These are phyloP conservation scores for Nycticryphes semicollaris DNA, from an alignment of 2,113 vertebrate genomes.

Conservation along the genomic window DNA sequence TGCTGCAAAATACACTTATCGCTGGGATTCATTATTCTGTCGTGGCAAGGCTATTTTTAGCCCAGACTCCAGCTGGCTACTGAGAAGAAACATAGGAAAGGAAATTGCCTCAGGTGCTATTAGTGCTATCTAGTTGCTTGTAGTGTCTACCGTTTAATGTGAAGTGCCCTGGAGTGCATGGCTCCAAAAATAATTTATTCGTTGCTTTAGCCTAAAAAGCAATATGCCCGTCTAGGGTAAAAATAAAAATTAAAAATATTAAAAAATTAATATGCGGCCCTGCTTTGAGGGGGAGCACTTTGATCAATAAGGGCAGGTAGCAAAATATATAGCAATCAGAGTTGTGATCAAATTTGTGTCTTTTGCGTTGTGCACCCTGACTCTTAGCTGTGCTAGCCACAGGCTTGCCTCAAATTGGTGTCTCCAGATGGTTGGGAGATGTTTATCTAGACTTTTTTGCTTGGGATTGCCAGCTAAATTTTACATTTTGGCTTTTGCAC, in stretches of 20 bases:
- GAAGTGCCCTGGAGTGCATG: slow-evolving; percentile 23
- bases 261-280: neutral
- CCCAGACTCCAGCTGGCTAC: slow-evolving; percentile 34
- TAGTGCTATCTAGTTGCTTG: slow-evolving; percentile 55
- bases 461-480: neutral
- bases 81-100: slow-evolving; percentile 34
- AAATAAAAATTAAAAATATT: neutral
- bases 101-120: slow-evolving; percentile 40
- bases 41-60: slow-evolving; percentile 50
- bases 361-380: neutral
- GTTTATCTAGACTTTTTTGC: neutral
- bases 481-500: neutral
- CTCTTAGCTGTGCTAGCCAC: neutral
- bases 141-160: slow-evolving; percentile 45
- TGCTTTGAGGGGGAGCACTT: neutral
- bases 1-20: slow-evolving; percentile 2
- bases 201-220: slow-evolving; percentile 13
- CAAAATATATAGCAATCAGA: neutral
- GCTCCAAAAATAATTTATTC: slow-evolving; percentile 20
- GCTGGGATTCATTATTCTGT: slow-evolving; percentile 50
- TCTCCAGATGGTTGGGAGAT: neutral
- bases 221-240: neutral
- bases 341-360: neutral
- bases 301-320: neutral
- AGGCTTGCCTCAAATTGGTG: neutral